Evolutionary conservation across 2,113 vertebrate genomes (phyloP).

Genomic region (Alaudala cheleensis): DNA sequence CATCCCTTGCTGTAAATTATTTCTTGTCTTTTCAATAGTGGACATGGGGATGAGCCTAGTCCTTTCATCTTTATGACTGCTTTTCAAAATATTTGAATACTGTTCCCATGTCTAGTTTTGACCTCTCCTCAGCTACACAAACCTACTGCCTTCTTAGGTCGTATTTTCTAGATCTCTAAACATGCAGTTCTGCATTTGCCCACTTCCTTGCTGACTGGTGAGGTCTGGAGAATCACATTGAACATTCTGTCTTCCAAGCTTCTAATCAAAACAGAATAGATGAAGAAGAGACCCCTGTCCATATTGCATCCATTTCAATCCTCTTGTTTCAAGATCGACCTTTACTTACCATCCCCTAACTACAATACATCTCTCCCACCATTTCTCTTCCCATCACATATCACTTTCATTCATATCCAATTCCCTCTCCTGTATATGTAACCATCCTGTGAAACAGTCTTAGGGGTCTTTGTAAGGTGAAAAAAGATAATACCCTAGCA

Average conservation of each 20-base stretch:
- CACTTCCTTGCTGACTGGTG: not conserved
- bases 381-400: not conserved
- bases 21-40: not conserved
- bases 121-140: not conserved
- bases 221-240: not conserved
- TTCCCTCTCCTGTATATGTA: not conserved
- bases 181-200: not conserved
- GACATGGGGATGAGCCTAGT: not conserved
- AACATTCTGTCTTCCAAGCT: not conserved
- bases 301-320: not conserved
- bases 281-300: not conserved
- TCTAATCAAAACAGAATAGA: not conserved
- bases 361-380: not conserved
- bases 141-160: not conserved
- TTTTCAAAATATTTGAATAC: not conserved
- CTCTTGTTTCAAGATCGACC: accelerated
- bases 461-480: not conserved
- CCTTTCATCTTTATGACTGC: not conserved
- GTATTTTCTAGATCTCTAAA: not conserved
- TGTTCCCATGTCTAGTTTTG: not conserved
- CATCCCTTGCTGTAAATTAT: not conserved
- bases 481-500: not conserved
- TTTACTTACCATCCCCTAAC: not conserved
- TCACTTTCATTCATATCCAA: not conserved
- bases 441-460: not conserved